These are phyloP conservation scores for Volucella inanis DNA, from an alignment of 2,888 invertebrate species.

Conservation along the genomic window DNA sequence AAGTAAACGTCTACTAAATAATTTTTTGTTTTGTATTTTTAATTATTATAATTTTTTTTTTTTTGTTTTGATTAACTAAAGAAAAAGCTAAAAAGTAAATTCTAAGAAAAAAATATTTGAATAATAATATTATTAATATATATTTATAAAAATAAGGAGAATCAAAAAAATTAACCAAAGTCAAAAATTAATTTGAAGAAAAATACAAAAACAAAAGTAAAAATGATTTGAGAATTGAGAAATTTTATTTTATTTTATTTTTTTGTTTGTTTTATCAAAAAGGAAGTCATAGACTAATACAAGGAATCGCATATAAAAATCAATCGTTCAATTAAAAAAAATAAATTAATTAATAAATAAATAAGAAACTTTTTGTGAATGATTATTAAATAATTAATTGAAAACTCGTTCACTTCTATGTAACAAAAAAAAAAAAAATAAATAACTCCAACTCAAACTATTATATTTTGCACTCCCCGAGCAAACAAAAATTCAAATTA, in stretches of 20 bases:
- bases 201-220: slow-evolving; percentile 9
- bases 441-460: slow-evolving; percentile 47
- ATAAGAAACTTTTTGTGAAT: slow-evolving; percentile 58
- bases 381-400: slow-evolving; percentile 55
- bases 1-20: slow-evolving; percentile 75
- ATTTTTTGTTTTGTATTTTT: slow-evolving; percentile 62
- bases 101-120: slow-evolving; percentile 72
- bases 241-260: too few species aligned
- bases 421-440: slow-evolving; percentile 16
- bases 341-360: too few species aligned
- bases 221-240: slow-evolving; percentile 27
- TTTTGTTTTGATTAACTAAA: slow-evolving; percentile 66
- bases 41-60: slow-evolving; percentile 44
- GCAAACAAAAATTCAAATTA: slow-evolving; percentile 45
- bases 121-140: slow-evolving; percentile 68
- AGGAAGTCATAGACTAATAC: slow-evolving; percentile 50
- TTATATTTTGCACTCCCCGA: slow-evolving; percentile 64
- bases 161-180: slow-evolving; percentile 62
- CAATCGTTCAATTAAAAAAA: slow-evolving; percentile 58
- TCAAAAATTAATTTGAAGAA: slow-evolving; percentile 51
- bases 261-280: slow-evolving; percentile 8
- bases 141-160: slow-evolving; percentile 41
- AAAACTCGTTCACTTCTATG: slow-evolving; percentile 30
- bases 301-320: slow-evolving; percentile 64
- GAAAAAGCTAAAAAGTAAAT: slow-evolving; percentile 71